phyloP scores from a whole-genome alignment of 2,113 vertebrate genomes.

The Corydoras maculifer region DNA sequence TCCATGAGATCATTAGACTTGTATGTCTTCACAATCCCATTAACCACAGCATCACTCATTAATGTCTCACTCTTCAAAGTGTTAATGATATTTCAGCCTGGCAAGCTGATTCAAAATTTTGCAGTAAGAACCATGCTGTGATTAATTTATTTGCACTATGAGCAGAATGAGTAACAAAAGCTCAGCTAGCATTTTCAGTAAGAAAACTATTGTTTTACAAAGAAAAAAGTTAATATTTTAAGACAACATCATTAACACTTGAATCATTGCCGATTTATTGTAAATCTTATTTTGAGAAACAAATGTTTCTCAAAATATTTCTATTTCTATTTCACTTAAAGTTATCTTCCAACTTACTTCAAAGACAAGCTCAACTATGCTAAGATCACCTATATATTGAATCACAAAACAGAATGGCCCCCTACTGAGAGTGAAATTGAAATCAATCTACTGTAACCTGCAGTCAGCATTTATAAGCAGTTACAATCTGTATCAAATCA shows the following conservation, averaged over 20 bases:
- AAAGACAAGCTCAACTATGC: conserved; percentile 35
- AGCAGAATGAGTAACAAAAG: no score
- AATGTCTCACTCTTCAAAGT: no score
- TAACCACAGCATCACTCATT: no score
- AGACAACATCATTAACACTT: not conserved
- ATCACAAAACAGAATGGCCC: conserved; percentile 3
- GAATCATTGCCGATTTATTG: conserved; percentile 5
- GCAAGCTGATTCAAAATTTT: no score
- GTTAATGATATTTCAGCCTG: conserved; percentile 11
- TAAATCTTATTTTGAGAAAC: not conserved
- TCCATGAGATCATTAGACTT: not conserved
- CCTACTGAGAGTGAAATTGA: conserved; percentile 40
- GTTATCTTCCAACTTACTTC: conserved; percentile 5
- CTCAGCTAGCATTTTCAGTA: no score
- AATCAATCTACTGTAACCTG: conserved; percentile 23
- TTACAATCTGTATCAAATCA: conserved; percentile 34
- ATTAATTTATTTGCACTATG: no score
- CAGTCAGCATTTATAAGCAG: conserved; percentile 8
- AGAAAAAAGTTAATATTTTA: no score
- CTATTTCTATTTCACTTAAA: conserved; percentile 22
- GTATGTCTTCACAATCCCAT: not conserved
- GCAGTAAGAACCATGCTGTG: no score
- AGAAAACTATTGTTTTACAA: no score
- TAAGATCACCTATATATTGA: conserved; percentile 45
- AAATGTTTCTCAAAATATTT: no score